phyloP scores from a whole-genome alignment of 1,140 invertebrate genomes.

The Babylonia areolata region DNA sequence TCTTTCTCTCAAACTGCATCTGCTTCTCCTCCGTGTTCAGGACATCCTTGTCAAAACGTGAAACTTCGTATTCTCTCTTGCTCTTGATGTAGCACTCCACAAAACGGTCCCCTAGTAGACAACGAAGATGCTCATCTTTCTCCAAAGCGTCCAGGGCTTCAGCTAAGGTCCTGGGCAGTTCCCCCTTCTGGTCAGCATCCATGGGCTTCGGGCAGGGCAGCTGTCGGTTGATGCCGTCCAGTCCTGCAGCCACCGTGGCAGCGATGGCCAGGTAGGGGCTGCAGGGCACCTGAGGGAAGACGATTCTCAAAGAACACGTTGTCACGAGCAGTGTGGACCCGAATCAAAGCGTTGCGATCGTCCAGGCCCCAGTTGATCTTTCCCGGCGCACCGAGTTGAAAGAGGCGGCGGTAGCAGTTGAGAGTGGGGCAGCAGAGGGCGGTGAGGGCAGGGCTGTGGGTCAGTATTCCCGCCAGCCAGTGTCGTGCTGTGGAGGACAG shows the following conservation, averaged over 20 bases:
- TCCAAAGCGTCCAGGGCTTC: constrained; percentile 33
- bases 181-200: not conserved
- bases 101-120: constrained; percentile 18
- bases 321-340: constrained; percentile 1
- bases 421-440: constrained; percentile 52
- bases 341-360: constrained; percentile 25
- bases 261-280: constrained; percentile 58
- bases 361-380: constrained; percentile 49
- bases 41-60: not conserved
- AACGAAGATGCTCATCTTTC: constrained; percentile 6
- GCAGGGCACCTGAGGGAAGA: constrained; percentile 42
- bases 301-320: constrained; percentile 55
- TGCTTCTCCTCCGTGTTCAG: not conserved
- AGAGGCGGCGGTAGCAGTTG: constrained; percentile 54
- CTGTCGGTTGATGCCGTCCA: constrained; percentile 55
- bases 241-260: constrained; percentile 53
- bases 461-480: constrained; percentile 53
- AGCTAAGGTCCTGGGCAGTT: constrained; percentile 16
- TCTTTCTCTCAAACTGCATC: constrained; percentile 8
- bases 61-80: constrained; percentile 22
- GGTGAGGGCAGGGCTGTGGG: constrained; percentile 47
- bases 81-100: constrained; percentile 15
- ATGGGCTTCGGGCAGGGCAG: constrained; percentile 34
- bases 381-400: constrained; percentile 27
- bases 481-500: constrained; percentile 44